Percentiles rank a stretch among this genome's conserved stretches.
These are phyloP conservation scores for Ammodytes dubius DNA, from an alignment of 2,113 vertebrate genomes.

Conservation along the genomic window DNA sequence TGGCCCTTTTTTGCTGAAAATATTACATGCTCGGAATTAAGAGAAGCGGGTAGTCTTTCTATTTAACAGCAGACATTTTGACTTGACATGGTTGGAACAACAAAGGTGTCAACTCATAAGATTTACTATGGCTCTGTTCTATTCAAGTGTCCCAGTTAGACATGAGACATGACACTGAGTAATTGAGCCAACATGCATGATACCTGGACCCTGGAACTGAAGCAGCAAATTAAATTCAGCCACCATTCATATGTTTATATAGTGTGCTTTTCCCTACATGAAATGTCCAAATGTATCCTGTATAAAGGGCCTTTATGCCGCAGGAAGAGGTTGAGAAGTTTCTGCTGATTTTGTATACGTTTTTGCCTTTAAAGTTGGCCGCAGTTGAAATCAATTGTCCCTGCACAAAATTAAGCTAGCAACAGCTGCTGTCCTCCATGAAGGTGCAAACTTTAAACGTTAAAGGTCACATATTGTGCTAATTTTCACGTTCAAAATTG, in stretches of 20 bases:
- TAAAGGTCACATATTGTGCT: no score
- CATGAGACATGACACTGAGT: no score
- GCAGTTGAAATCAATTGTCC: not conserved
- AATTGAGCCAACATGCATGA: not conserved
- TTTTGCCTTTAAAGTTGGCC: not conserved
- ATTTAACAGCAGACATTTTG: no score
- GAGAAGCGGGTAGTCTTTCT: not conserved
- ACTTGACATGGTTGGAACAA: not conserved
- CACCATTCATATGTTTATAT: not conserved
- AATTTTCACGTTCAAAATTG: no score
- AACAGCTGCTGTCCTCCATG: not conserved
- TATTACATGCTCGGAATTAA: not conserved
- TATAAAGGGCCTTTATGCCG: not conserved
- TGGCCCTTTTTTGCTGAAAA: not conserved
- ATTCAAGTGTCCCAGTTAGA: not conserved
- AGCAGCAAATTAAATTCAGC: not conserved
- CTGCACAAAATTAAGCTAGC: not conserved
- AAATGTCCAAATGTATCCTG: not conserved
- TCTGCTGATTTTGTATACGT: not conserved
- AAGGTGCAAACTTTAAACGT: not conserved
- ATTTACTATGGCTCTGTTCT: not conserved
- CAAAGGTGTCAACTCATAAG: no score
- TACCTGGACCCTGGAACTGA: not conserved
- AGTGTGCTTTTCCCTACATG: not conserved
- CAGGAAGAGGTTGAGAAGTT: not conserved